Evolutionary conservation across 2,113 vertebrate genomes (phyloP).

Genomic region (Podarcis raffonei): DNA sequence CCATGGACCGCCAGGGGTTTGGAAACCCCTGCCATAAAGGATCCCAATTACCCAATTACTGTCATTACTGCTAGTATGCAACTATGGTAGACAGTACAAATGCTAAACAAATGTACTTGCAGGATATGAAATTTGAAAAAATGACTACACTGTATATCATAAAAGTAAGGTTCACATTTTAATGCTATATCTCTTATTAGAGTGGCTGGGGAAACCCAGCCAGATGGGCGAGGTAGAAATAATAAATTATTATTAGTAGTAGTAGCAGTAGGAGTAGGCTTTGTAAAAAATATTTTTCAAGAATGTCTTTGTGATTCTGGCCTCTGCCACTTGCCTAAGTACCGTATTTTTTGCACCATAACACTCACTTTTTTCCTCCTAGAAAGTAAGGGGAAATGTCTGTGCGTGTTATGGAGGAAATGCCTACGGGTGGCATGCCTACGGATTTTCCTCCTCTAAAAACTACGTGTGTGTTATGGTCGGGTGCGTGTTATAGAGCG

Average conservation of each 20-base stretch:
- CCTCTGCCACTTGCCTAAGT: background rate
- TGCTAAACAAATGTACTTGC: background rate
- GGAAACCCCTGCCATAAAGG: background rate
- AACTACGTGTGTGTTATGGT: too few relatives aligned
- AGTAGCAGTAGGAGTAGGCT: background rate
- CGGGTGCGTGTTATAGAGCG: too few relatives aligned
- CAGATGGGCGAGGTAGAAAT: background rate
- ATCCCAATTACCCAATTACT: too few relatives aligned
- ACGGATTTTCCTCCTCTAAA: too few relatives aligned
- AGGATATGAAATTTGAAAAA: background rate
- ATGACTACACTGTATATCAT: background rate
- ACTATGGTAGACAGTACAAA: background rate
- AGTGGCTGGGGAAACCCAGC: too few relatives aligned
- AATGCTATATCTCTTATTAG: background rate
- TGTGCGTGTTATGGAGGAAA: too few relatives aligned
- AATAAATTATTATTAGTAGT: background rate
- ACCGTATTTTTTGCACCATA: too few relatives aligned
- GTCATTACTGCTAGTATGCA: background rate
- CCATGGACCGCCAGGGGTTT: too few relatives aligned
- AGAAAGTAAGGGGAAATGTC: too few relatives aligned
- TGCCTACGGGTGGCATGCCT: too few relatives aligned
- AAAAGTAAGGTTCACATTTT: background rate
- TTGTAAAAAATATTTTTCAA: background rate
- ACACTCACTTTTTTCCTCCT: too few relatives aligned
- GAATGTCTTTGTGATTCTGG: background rate